Base-by-base conservation (phyloP, 2,797 vertebrate genomes). In the Melopsittacus undulatus region DNA sequence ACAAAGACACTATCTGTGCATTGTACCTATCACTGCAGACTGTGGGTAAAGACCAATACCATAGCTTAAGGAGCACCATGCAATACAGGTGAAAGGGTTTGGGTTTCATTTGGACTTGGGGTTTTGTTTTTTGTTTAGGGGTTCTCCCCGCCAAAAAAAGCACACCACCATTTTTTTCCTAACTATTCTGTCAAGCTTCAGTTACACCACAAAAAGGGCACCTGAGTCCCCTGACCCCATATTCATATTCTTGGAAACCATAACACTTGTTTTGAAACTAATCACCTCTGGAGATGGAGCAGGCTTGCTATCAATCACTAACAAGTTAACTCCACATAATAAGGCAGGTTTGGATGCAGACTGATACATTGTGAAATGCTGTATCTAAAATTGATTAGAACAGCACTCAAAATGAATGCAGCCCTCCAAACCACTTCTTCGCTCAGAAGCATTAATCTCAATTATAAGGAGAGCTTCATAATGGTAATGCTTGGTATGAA, bases 301-400 rank as follows among this genome's bases (percentile, higher is more conserved):
- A 97, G 96, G 97, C 95, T 97, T 96, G 83, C 97, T 97, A 98
- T 98, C 98, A 97, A 98, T 98, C 98, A 98, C 96, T 91, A 96
- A 97, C 95, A 97, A 97, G 98, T 98, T 98, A 98, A 98, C 98
- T 98, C 97, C 94, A 97, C 96, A 96, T 98, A 98, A 98, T 98
- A 98, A 98, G 97, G 97, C 97, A 97, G 96, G 96, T 98, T 98
- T 97, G 63, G 97, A 98, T 97, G 96, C 97, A 98, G 96, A 97
- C 97, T 95, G 97, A 98, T 98, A 97, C 97, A 97, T 95, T 96
- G 97, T 98, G 97, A 98, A 98, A 97, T 83, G 95, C 96, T 97
- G 96, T 96, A 97, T 98, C 97, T 97, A 94, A 98, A 98, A 98
- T 97, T 98, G 97, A 98, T 98, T 98, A 98, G 97, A 96, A 97